These are phyloP conservation scores for Conops quadrifasciatus DNA, from an alignment of 2,888 invertebrate genomes.

Conservation along the genomic window DNA sequence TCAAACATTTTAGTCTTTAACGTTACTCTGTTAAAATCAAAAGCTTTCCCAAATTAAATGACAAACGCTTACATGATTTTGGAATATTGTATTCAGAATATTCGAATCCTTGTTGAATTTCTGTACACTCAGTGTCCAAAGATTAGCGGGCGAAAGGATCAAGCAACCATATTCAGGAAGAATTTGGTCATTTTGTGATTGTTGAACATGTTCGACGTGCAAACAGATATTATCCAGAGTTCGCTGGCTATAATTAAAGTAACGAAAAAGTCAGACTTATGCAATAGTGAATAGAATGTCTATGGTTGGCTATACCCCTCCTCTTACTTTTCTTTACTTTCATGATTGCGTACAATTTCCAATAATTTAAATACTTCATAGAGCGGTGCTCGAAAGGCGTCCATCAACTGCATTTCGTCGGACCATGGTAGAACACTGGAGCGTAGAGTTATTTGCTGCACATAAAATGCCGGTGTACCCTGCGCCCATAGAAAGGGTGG, in stretches of 20 bases:
- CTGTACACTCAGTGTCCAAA: conserved; percentile 88
- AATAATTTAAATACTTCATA: conserved; percentile 88
- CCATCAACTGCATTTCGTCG: conserved; percentile 80
- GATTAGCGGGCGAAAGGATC: conserved; percentile 89
- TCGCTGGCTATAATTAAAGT: conserved; percentile 69
- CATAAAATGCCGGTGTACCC: conserved; percentile 71
- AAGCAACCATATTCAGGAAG: conserved; percentile 93
- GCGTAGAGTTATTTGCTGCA: conserved; percentile 80
- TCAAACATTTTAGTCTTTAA: not conserved
- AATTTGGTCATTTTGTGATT: conserved; percentile 70
- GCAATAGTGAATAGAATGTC: conserved; percentile 32
- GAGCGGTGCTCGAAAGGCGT: conserved; percentile 91
- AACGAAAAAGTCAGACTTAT: conserved; percentile 41
- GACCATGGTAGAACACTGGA: conserved; percentile 89
- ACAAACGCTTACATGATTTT: conserved; percentile 75
- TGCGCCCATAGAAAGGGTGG: conserved; percentile 72
- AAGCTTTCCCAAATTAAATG: not conserved
- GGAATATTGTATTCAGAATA: conserved; percentile 82
- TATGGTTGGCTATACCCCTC: not conserved
- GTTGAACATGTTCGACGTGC: conserved; percentile 83
- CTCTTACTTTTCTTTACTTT: conserved; percentile 59
- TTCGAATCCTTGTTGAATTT: conserved; percentile 81
- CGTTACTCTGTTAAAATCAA: not conserved
- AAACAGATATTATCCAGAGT: conserved; percentile 84
- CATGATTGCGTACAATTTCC: conserved; percentile 84